phyloP scores from a whole-genome alignment of 2,888 invertebrate genomes.

The Ophion ellenae region DNA sequence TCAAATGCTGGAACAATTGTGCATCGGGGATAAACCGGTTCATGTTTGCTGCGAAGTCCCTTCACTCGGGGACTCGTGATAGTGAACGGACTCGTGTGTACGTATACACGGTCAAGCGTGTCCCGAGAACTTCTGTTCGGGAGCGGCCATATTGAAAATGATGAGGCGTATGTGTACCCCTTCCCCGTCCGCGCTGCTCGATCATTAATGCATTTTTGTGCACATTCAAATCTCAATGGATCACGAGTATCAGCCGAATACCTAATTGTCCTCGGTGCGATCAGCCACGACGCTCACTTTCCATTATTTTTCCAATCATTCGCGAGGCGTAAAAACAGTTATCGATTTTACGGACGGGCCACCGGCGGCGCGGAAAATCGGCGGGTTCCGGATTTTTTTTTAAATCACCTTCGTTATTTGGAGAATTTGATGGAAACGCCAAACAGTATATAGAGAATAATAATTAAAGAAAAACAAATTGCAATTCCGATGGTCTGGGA shows the following conservation, averaged over 20 bases:
- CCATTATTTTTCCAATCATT: not conserved
- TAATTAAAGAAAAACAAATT: no score
- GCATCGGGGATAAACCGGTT: slow-evolving; percentile 87
- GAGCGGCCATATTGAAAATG: slow-evolving; percentile 63
- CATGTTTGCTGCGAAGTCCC: slow-evolving; percentile 86
- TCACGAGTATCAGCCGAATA: not conserved
- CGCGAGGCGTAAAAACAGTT: not conserved
- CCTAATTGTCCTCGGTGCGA: not conserved
- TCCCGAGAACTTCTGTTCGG: slow-evolving; percentile 60
- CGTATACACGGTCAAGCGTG: slow-evolving; percentile 44
- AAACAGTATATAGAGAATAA: no score
- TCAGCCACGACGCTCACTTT: not conserved
- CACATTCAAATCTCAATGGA: not conserved
- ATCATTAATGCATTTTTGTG: slow-evolving; percentile 9
- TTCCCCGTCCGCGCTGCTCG: not conserved
- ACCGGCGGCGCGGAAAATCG: not conserved
- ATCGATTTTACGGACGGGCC: not conserved
- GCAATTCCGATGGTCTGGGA: no score
- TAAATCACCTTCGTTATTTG: not conserved
- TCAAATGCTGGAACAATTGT: slow-evolving; percentile 86
- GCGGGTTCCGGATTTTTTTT: not conserved
- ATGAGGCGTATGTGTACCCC: slow-evolving; percentile 59
- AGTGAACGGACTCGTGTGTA: slow-evolving; percentile 32
- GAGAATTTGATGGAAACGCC: no score
- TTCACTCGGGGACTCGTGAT: slow-evolving; percentile 86